Evolutionary conservation across 2,797 vertebrate species (phyloP), one percentile per base, ranked within the genome.

Genomic region (Taeniopygia guttata): DNA sequence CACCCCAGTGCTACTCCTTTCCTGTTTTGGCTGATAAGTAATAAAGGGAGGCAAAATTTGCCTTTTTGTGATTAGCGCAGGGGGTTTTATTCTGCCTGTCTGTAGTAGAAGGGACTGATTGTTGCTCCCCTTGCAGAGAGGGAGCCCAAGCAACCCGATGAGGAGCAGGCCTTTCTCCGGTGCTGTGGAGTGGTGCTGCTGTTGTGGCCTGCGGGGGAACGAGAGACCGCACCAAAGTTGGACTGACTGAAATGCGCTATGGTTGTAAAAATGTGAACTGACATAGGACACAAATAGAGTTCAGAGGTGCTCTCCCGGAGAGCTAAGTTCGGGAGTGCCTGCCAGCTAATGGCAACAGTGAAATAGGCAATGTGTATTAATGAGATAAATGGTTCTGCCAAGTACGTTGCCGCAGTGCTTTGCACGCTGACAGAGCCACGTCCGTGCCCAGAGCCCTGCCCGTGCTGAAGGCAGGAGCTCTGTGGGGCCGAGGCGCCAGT

Each of bases 351-450:
- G 32, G n/a, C 25, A 43, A 14, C 29, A 32, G 16, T 58, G 52
- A 22, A 55, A 32, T 23, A 4, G 2, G 17, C 30, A 14, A 0
- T 25, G 10, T 12, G 70, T n/a, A 27, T 23, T 43, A 29, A 42
- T 27, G 20, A 15, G 7, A 34, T 7, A 30, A 29, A 22, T 4
- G 9, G 8, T 4, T 66, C 55, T 27, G 1, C 3, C 3, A 20
- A 38, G 6, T 13, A 5, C 0, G 2, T 11, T 46, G 40, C 7
- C 4, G 55, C 55, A 7, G 46, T 19, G 6, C 8, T 58, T 40
- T 2, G 5, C 9, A 5, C 0, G 1, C n/a, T 27, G n/a, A 9
- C 11, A 3, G 45, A 15, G 13, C 22, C 16, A 0, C 2, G 32
- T 9, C 14, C n/a, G 22, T 40, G 27, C 10, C 8, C 11, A 3